Evolutionary conservation across 2,888 invertebrate species (phyloP).

Genomic region (Julus scandinavius): DNA sequence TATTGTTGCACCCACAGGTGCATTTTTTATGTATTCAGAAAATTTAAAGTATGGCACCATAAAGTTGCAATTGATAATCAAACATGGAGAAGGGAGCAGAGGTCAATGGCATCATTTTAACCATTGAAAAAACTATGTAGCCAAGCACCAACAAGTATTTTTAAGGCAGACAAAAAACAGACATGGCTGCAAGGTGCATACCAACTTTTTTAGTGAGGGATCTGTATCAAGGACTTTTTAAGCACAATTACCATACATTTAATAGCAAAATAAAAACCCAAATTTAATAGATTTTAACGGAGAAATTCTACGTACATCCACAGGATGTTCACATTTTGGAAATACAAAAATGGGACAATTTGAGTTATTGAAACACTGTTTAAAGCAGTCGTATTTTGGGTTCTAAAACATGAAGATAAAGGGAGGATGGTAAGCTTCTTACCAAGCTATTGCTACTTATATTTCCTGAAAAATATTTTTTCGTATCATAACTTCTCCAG

Average conservation of each 20-base stretch:
- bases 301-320: background rate
- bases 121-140: background rate
- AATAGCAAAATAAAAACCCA: background rate
- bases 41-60: background rate
- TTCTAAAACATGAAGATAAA: background rate
- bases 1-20: background rate
- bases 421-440: background rate
- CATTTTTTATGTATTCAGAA: background rate
- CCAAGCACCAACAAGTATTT: conserved; percentile 26
- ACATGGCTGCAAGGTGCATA: background rate
- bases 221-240: background rate
- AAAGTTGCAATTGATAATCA: background rate
- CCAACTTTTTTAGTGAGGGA: background rate
- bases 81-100: background rate
- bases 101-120: background rate
- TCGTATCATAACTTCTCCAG: conserved; percentile 17
- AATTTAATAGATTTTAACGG: background rate
- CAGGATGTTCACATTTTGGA: background rate
- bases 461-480: conserved; percentile 32
- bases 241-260: background rate
- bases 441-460: background rate
- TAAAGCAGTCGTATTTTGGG: background rate
- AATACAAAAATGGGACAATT: background rate
- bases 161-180: background rate
- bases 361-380: background rate